A percentile compares a stretch with the other conserved stretches of the same genome.
These are phyloP conservation scores for Clarias batrachus DNA, from an alignment of 2,113 vertebrate genomes.

Conservation along the genomic window DNA sequence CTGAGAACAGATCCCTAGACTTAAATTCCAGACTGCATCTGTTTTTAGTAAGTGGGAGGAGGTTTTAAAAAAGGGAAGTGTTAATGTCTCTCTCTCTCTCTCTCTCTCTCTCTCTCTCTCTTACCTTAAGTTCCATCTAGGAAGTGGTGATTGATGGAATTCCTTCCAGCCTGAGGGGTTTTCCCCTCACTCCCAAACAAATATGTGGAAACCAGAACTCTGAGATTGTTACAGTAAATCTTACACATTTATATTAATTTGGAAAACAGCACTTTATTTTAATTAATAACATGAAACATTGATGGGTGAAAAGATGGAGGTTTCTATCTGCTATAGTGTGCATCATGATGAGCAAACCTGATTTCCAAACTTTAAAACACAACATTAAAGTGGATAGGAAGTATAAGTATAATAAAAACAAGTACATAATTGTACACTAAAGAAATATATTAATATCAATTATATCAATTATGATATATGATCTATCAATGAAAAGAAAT, in stretches of 20 bases:
- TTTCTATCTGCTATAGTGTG: neutral
- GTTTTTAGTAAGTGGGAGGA: slow-evolving; percentile 24
- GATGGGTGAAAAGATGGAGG: neutral
- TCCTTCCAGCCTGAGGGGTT: neutral
- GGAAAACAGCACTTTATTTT: no score
- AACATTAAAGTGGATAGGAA: neutral
- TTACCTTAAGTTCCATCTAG: neutral
- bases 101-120: neutral
- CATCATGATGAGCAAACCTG: neutral
- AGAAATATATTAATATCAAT: no score
- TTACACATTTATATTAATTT: no score
- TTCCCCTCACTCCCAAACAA: neutral
- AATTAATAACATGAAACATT: neutral
- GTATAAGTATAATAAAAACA: neutral
- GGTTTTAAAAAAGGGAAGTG: slow-evolving; percentile 18
- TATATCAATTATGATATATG: no score
- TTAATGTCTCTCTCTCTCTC: neutral
- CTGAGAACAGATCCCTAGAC: slow-evolving; percentile 14
- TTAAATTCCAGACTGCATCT: slow-evolving; percentile 46
- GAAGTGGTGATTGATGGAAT: slow-evolving; percentile 15
- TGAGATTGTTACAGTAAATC: neutral
- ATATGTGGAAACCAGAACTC: neutral
- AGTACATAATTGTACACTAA: neutral
- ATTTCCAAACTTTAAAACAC: neutral
- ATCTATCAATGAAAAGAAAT: no score